These are phyloP conservation scores for Dorcus hopei DNA, from an alignment of 2,888 invertebrate genomes.

Conservation along the genomic window DNA sequence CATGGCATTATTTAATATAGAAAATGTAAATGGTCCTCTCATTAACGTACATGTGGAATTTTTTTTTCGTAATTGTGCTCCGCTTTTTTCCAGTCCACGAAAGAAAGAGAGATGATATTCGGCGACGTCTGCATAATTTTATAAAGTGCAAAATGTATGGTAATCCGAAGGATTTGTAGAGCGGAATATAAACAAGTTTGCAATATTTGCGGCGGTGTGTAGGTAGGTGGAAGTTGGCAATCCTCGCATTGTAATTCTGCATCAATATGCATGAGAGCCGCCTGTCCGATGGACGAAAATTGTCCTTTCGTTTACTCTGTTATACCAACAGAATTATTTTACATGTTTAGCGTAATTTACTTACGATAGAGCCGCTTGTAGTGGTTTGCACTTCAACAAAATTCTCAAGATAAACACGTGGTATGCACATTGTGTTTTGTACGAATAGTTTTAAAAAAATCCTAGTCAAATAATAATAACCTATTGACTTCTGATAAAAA, in stretches of 20 bases:
- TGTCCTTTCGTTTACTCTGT: conserved; percentile 26
- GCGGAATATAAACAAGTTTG: conserved; percentile 38
- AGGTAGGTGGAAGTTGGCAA: conserved; percentile 25
- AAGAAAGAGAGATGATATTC: no score
- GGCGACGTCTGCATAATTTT: conserved; percentile 25
- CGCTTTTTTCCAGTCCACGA: no score
- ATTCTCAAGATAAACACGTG: no score
- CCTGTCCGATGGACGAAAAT: conserved; percentile 31
- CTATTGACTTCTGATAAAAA: no score
- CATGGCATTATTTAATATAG: no score
- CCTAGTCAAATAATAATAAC: no score
- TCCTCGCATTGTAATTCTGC: conserved; percentile 34
- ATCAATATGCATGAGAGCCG: conserved; percentile 37
- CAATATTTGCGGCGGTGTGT: conserved; percentile 31
- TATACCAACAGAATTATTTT: conserved; percentile 19
- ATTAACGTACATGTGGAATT: no score
- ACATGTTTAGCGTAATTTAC: conserved; percentile 18
- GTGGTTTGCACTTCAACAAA: no score
- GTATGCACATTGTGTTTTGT: no score
- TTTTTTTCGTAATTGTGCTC: no score
- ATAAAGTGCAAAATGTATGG: conserved; percentile 36
- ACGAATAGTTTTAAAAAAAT: no score
- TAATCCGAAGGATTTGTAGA: conserved; percentile 35
- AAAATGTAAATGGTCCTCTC: no score
- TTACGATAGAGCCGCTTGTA: neutral